Evolutionary conservation across 2,797 vertebrate species (phyloP).

Genomic region (Sebastes steindachneri): DNA sequence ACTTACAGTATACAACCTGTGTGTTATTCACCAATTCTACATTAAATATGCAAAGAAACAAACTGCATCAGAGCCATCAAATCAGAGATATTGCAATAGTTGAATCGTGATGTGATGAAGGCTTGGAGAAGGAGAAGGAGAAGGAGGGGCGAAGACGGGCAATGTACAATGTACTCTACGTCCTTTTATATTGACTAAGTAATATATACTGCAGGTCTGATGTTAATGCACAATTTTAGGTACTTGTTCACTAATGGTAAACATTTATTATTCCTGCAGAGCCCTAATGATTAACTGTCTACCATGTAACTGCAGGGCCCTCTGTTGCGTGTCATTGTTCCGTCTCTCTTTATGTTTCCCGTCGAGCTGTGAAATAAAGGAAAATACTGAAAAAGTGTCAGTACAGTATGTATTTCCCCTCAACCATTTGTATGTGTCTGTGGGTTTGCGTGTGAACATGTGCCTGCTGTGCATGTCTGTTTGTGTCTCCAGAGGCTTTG

Average conservation of each 20-base stretch:
- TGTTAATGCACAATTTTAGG: background rate
- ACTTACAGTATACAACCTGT: background rate
- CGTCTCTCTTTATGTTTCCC: background rate
- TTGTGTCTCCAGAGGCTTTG: conserved; percentile 84
- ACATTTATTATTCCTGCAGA: background rate
- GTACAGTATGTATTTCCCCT: background rate
- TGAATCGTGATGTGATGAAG: background rate
- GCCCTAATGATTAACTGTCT: background rate
- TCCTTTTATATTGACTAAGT: background rate
- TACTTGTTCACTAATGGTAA: background rate
- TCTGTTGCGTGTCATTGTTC: background rate
- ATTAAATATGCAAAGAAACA: background rate
- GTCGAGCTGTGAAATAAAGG: background rate
- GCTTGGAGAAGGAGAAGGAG: background rate
- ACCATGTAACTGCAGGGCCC: background rate
- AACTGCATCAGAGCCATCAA: background rate
- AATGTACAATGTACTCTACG: background rate
- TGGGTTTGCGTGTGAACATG: background rate
- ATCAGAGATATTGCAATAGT: background rate
- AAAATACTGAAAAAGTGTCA: background rate
- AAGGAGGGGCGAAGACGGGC: background rate
- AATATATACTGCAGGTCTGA: background rate
- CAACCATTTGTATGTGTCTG: background rate
- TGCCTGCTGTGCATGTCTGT: background rate
- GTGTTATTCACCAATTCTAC: background rate